phyloP scores from a whole-genome alignment of 1,140 invertebrate genomes.

The Polypedilum vanderplanki region DNA sequence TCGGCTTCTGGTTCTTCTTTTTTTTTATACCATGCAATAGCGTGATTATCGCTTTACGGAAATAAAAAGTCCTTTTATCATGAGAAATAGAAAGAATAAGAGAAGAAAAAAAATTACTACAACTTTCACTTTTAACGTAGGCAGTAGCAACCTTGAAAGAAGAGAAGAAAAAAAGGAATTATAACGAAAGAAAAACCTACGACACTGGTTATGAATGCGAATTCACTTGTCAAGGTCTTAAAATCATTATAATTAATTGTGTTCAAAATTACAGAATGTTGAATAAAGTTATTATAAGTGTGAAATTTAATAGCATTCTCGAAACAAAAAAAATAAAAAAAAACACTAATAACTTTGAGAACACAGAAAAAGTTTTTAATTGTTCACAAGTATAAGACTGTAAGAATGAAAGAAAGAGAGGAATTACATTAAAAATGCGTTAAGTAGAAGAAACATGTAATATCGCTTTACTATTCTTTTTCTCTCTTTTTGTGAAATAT shows the following conservation, averaged over 20 bases:
- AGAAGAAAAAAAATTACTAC: too few relatives aligned
- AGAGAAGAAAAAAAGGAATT: too few relatives aligned
- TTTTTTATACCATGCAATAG: constrained; percentile 1
- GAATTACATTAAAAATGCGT: constrained; percentile 16
- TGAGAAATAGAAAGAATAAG: background rate
- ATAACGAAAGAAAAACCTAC: too few relatives aligned
- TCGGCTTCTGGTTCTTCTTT: constrained; percentile 8
- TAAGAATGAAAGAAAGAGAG: too few relatives aligned
- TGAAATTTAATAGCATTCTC: background rate
- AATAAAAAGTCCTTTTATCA: constrained; percentile 1
- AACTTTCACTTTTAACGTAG: too few relatives aligned
- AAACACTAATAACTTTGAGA: background rate
- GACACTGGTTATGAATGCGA: too few relatives aligned
- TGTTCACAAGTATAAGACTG: background rate
- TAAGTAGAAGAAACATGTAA: constrained; percentile 13
- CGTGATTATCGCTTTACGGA: constrained; percentile 1
- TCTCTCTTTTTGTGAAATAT: background rate
- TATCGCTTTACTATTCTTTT: background rate
- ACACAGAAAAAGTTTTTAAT: background rate
- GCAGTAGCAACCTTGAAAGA: too few relatives aligned
- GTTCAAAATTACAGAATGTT: too few relatives aligned
- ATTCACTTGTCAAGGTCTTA: background rate
- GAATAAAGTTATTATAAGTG: background rate
- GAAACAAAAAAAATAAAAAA: background rate
- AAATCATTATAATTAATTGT: background rate